These are phyloP conservation scores for Chymomyza caudatula DNA, from an alignment of 2,888 invertebrate species.

Conservation along the genomic window DNA sequence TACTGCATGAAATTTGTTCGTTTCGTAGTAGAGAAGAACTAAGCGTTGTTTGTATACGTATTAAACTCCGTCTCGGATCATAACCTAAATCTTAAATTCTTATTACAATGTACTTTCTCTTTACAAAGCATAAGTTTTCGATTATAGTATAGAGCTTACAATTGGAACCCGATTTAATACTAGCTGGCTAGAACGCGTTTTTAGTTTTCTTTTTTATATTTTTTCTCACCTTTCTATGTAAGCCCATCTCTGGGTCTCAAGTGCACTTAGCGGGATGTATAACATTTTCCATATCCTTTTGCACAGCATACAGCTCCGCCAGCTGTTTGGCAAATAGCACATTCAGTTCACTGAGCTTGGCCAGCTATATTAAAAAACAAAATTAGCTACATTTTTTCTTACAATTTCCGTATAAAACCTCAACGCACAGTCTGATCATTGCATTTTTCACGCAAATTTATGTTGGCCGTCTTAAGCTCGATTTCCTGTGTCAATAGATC, in stretches of 20 bases:
- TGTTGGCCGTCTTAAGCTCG: slow-evolving; percentile 83
- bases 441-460: slow-evolving; percentile 76
- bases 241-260: slow-evolving; percentile 77
- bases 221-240: slow-evolving; percentile 68
- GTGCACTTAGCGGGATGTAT: slow-evolving; percentile 77
- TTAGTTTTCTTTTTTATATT: no score
- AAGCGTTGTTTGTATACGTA: no score
- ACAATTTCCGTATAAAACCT: not conserved
- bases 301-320: slow-evolving; percentile 75
- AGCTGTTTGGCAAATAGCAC: slow-evolving; percentile 76
- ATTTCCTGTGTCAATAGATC: slow-evolving; percentile 91
- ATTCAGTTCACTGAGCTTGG: slow-evolving; percentile 76
- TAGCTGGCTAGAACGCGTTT: no score
- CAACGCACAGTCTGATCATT: slow-evolving; percentile 87
- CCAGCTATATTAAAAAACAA: slow-evolving; percentile 60
- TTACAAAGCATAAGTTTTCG: no score
- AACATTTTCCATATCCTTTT: slow-evolving; percentile 78
- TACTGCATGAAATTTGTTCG: no score
- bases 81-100: no score
- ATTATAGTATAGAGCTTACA: no score
- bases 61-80: no score
- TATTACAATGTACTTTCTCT: no score
- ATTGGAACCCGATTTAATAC: no score
- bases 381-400: not conserved
- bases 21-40: no score